phyloP scores from a whole-genome alignment of 2,797 vertebrate genomes.

The Chelmon rostratus region DNA sequence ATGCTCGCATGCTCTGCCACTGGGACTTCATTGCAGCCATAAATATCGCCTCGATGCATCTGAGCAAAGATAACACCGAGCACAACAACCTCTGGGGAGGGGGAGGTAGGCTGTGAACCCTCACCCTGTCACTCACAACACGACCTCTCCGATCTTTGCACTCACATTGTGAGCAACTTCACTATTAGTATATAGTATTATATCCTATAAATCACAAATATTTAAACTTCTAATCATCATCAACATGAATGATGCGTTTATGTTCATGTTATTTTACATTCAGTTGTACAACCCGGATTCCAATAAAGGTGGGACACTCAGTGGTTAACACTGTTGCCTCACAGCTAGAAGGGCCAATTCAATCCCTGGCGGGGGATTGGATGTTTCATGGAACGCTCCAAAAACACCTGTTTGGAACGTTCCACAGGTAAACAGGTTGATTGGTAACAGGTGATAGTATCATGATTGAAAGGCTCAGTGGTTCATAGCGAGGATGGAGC shows the following conservation, averaged over 20 bases:
- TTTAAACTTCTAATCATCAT: not conserved
- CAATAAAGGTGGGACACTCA: too few species aligned
- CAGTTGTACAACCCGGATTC: too few species aligned
- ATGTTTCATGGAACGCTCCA: too few species aligned
- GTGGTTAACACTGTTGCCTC: too few species aligned
- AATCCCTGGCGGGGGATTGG: too few species aligned
- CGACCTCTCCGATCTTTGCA: not conserved
- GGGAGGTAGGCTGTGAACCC: conserved; percentile 31
- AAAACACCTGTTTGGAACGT: not conserved
- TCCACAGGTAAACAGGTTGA: too few species aligned
- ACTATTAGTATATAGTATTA: too few species aligned
- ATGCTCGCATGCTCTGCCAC: conserved; percentile 42
- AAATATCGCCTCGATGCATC: conserved; percentile 61
- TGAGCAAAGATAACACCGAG: conserved; percentile 49
- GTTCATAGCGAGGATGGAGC: too few species aligned
- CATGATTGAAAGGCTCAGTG: too few species aligned
- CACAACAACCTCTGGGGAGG: conserved; percentile 15
- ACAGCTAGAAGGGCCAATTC: too few species aligned
- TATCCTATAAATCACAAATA: not conserved
- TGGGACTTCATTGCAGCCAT: conserved; percentile 49
- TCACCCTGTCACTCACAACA: conserved; percentile 41
- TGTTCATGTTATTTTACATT: too few species aligned
- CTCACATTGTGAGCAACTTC: not conserved
- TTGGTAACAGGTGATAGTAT: too few species aligned
- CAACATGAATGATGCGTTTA: not conserved